Evolutionary conservation across 2,113 vertebrate genomes (phyloP).

Genomic region (Spizaetus ornatus): DNA sequence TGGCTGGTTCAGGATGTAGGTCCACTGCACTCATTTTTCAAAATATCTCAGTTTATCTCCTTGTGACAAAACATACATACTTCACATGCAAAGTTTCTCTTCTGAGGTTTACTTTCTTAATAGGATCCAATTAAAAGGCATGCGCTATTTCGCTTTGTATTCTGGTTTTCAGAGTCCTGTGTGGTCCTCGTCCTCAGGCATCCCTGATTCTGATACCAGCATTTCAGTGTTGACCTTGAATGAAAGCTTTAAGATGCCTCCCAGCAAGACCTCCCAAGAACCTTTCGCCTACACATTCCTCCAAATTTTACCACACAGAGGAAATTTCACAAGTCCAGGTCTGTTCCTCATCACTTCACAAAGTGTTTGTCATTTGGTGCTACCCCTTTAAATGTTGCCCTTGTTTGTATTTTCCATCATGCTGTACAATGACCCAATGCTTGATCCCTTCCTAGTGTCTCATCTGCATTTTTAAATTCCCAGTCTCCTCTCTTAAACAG

Average conservation of each 20-base stretch:
- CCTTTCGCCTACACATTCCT: background rate
- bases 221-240: background rate
- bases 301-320: background rate
- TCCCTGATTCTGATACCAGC: background rate
- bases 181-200: background rate
- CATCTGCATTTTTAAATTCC: background rate
- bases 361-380: background rate
- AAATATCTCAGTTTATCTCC: background rate
- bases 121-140: background rate
- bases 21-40: background rate
- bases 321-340: background rate
- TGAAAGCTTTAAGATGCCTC: background rate
- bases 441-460: background rate
- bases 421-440: background rate
- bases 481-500: background rate
- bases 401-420: background rate
- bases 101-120: background rate
- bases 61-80: background rate
- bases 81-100: background rate
- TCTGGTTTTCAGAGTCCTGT: background rate
- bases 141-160: background rate
- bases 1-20: background rate
- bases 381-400: background rate
- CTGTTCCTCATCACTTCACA: background rate
- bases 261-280: background rate